Percentiles rank a stretch among this genome's conserved stretches.
Evolutionary conservation across 2,888 invertebrate genomes (phyloP).

Genomic region (Ornithoptera alexandrae): DNA sequence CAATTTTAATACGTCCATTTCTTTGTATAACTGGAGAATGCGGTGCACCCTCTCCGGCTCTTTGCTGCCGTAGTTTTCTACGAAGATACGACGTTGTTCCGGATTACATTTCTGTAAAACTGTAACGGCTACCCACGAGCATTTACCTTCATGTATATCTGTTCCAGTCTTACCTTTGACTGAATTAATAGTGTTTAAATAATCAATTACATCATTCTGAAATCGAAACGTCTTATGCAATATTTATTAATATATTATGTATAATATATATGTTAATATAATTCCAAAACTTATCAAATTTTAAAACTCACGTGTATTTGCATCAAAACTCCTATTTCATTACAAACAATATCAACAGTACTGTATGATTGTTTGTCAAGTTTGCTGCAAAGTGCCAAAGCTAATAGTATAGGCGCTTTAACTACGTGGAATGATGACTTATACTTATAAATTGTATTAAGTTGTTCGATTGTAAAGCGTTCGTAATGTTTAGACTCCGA

Average conservation of each 20-base stretch:
- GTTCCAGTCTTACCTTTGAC: slow-evolving; percentile 87
- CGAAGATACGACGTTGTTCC: slow-evolving; percentile 73
- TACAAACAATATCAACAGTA: slow-evolving; percentile 86
- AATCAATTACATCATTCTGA: slow-evolving; percentile 84
- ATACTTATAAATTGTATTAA: too few species aligned
- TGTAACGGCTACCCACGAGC: slow-evolving; percentile 92
- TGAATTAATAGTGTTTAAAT: slow-evolving; percentile 87
- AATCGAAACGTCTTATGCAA: too few species aligned
- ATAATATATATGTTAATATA: too few species aligned
- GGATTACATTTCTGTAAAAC: slow-evolving; percentile 86
- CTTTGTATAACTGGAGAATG: slow-evolving; percentile 64
- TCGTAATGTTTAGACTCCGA: too few species aligned
- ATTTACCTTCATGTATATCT: slow-evolving; percentile 95
- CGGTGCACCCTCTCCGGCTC: slow-evolving; percentile 81
- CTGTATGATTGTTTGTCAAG: slow-evolving; percentile 83
- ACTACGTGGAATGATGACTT: slow-evolving; percentile 4
- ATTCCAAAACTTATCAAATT: too few species aligned
- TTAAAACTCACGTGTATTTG: slow-evolving; percentile 87
- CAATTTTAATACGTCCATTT: slow-evolving; percentile 83
- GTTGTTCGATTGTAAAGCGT: too few species aligned
- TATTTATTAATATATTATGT: too few species aligned
- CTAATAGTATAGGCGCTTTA: slow-evolving; percentile 59
- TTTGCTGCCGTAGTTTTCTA: slow-evolving; percentile 84
- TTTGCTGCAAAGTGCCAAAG: slow-evolving; percentile 88
- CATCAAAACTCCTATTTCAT: slow-evolving; percentile 93